These are phyloP conservation scores for Ricordea florida DNA, from an alignment of 92 coral and sea anemone genomes.

Conservation along the genomic window DNA sequence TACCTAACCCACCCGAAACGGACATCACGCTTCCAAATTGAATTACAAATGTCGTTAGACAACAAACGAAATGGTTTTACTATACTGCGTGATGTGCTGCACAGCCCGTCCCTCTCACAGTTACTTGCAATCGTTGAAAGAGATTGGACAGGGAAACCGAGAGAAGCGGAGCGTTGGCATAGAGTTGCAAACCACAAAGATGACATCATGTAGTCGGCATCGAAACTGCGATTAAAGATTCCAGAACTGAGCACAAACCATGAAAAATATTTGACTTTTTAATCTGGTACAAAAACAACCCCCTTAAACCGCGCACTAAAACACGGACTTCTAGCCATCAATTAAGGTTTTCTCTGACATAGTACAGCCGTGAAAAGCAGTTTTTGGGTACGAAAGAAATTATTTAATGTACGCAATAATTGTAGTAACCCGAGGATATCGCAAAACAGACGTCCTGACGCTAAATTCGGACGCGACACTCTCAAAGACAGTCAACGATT, in stretches of 20 bases:
- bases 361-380: no score
- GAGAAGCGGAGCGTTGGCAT: neutral
- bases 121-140: no score
- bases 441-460: neutral
- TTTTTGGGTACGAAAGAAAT: neutral
- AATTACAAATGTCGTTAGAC: neutral
- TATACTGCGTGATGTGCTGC: neutral
- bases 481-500: neutral
- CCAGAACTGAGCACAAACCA: neutral
- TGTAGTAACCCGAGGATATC: neutral
- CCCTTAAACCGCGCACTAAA: neutral
- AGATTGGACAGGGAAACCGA: neutral
- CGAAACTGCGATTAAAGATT: no score
- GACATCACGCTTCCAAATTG: neutral
- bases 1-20: neutral
- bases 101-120: neutral
- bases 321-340: no score
- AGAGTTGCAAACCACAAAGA: neutral
- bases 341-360: no score
- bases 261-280: slow-evolving; percentile 24
- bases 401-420: neutral
- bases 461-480: neutral
- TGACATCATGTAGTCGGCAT: no score
- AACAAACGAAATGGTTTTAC: neutral
- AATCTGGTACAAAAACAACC: slow-evolving; percentile 27